Evolutionary conservation across 2,888 invertebrate genomes (phyloP).

Genomic region (Lepeophtheirus nordmannii): DNA sequence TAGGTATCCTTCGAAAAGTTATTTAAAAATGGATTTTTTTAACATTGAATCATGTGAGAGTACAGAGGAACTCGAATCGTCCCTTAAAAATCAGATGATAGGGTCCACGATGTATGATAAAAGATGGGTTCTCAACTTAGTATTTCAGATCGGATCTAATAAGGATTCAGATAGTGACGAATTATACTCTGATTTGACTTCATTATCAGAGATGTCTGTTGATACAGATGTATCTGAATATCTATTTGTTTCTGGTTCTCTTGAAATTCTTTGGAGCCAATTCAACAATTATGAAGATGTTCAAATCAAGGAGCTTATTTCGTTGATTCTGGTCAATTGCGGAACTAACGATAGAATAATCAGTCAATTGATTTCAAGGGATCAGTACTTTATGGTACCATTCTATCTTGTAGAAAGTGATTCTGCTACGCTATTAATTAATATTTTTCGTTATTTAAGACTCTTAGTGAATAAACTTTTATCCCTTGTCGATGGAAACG

Average conservation of each 20-base stretch:
- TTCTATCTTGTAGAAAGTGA: neutral
- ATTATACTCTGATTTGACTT: neutral
- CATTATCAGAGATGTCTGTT: slow-evolving; percentile 1
- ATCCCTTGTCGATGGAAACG: neutral
- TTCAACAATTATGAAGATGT: neutral
- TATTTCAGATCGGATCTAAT: neutral
- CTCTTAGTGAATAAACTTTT: neutral
- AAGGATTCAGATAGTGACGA: neutral
- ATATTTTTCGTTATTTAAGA: neutral
- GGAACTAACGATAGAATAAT: neutral
- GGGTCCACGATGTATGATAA: slow-evolving; percentile 13
- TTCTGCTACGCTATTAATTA: neutral
- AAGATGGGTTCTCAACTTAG: slow-evolving; percentile 7
- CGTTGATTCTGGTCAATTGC: neutral
- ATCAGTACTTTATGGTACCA: neutral
- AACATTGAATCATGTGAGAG: slow-evolving; percentile 3
- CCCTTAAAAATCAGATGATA: slow-evolving; percentile 9
- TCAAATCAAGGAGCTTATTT: neutral
- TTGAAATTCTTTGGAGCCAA: slow-evolving; percentile 3
- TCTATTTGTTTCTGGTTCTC: neutral
- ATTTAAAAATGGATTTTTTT: slow-evolving; percentile 9
- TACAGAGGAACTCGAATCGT: slow-evolving; percentile 9
- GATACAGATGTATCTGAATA: slow-evolving; percentile 4
- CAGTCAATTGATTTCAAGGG: neutral
- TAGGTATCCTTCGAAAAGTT: neutral